Evolutionary conservation across 2,797 vertebrate genomes (phyloP), one percentile per base, ranked within the genome.

Genomic region (Arrhamphus sclerolepis): DNA sequence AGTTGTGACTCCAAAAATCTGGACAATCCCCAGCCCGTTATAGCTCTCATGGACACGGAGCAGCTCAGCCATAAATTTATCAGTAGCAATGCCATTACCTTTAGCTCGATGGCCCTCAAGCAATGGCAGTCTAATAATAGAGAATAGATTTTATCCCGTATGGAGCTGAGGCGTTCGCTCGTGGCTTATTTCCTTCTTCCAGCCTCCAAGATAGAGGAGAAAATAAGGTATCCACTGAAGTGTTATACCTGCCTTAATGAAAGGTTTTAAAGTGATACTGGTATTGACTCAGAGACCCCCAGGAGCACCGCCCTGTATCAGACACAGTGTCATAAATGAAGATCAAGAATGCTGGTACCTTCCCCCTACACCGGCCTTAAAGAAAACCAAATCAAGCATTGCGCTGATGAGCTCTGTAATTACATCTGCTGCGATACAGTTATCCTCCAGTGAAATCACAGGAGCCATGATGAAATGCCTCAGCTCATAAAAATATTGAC

Each of bases 131-230:
- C 87, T 88, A 90, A 91, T 92, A 92, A 92, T 89, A 87, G 82
- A 89, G 89, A 92, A 92, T 89, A 89, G 90, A 92, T 92, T 90
- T 89, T 89, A 91, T 92, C 89, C 88, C 87, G 62, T 86, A 82
- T 80, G 82, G 87, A 87, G 80, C 71, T 10, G 20, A 78, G 82
- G 83, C 83, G 81, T 85, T 87, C 43, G 75, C 80, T 78, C 76
- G 81, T 73, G 86, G 86, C 90, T 91, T 91, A 90, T 89, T 90
- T 90, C 84, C 76, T 83, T 75, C 80, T 44, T 70, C 80, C 78
- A 87, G 86, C 84, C 77, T 74, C 65, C 22, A 51, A 89, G 90
- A 92, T 89, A 86, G 87, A 86, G 82, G 72, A 76, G 78, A 78
- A 77, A 85, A 84, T 85, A 75, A 82, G 78, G 81, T 62, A 61